phyloP scores from a whole-genome alignment of 2,797 vertebrate genomes.

The Poeciliopsis presidionis region DNA sequence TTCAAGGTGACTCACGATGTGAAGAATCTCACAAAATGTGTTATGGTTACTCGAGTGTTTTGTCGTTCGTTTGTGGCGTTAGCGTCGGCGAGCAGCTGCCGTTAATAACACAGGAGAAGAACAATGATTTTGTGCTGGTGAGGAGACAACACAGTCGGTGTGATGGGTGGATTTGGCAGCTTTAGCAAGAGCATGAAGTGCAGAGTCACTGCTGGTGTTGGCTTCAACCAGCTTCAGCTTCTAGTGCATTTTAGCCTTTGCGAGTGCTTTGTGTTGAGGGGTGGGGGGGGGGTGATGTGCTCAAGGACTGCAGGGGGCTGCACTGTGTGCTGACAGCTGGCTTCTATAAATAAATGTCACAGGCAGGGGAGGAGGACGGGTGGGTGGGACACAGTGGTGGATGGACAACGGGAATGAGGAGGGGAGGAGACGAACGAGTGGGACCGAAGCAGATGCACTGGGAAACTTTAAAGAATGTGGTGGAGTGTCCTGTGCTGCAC shows the following conservation, averaged over 20 bases:
- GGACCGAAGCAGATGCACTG: slow-evolving; percentile 40
- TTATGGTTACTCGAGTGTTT: background rate
- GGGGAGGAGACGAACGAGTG: slow-evolving; percentile 15
- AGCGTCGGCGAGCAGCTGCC: background rate
- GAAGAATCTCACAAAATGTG: background rate
- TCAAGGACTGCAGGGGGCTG: slow-evolving; percentile 27
- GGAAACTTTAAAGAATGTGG: slow-evolving; percentile 41
- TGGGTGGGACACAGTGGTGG: slow-evolving; percentile 10
- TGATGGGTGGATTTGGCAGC: slow-evolving; percentile 1
- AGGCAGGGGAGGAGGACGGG: slow-evolving; percentile 44
- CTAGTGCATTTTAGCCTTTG: slow-evolving; percentile 22
- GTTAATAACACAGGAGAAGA: background rate
- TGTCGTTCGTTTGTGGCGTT: background rate
- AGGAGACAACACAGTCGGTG: background rate
- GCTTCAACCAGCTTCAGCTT: slow-evolving; percentile 34
- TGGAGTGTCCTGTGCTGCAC: slow-evolving; percentile 31
- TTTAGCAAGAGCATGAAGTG: slow-evolving; percentile 18
- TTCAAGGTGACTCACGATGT: background rate
- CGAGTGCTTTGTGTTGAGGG: slow-evolving; percentile 32
- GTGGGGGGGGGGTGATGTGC: slow-evolving; percentile 29
- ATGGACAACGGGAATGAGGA: slow-evolving; percentile 21
- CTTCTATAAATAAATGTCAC: slow-evolving; percentile 78
- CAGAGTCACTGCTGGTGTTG: slow-evolving; percentile 32
- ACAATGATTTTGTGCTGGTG: background rate
- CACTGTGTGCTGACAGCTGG: slow-evolving; percentile 73